phyloP scores from a whole-genome alignment of 2,113 vertebrate species.

The Mola mola region DNA sequence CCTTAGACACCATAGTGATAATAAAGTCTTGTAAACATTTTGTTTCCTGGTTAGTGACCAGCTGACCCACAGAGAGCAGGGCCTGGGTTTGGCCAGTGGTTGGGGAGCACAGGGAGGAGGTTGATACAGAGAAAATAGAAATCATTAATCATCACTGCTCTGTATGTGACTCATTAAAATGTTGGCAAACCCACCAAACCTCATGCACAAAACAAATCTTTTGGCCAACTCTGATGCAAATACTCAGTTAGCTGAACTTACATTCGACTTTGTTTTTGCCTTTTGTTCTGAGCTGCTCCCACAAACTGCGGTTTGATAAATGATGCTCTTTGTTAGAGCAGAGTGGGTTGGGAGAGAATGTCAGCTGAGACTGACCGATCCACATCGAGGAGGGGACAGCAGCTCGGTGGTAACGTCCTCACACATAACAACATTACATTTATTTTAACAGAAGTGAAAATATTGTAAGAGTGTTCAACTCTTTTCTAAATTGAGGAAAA shows the following conservation, averaged over 20 bases:
- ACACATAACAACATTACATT: not conserved
- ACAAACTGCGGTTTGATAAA: slow-evolving; percentile 9
- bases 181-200: not conserved
- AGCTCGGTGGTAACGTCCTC: slow-evolving; percentile 27
- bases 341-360: slow-evolving; percentile 14
- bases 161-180: not conserved
- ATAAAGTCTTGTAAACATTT: not conserved
- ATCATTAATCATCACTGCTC: not conserved
- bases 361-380: slow-evolving; percentile 22
- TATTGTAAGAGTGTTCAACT: not conserved
- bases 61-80: not conserved
- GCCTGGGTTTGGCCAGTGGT: not conserved
- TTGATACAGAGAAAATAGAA: slow-evolving; percentile 20
- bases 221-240: not conserved
- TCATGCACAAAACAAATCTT: accelerated
- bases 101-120: not conserved
- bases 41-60: not conserved
- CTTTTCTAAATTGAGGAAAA: not conserved
- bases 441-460: not conserved
- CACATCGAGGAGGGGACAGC: slow-evolving; percentile 17
- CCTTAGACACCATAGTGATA: no score
- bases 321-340: slow-evolving; percentile 36
- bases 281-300: not conserved
- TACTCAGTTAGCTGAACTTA: accelerated
- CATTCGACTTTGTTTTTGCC: not conserved